Evolutionary conservation across 2,888 invertebrate species (phyloP), one percentile per base, ranked within the genome.

Genomic region (Heliconius ethilla): DNA sequence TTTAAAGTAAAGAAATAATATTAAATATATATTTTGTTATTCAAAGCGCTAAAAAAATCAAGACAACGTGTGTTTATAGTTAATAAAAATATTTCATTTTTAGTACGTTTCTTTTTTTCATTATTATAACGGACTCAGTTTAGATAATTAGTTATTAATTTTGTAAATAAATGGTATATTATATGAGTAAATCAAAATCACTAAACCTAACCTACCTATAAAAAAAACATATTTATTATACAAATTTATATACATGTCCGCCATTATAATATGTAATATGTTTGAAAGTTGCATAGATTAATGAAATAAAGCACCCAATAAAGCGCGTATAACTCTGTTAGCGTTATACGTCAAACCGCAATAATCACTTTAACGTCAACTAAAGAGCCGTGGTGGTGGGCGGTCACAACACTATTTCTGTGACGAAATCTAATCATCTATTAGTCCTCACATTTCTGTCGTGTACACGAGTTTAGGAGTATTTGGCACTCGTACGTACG

Each of bases 281-380:
- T 70, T 51, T 51, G 27, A 70, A 70, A 67, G 67, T 45, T 70
- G 18, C 27, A 70, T 55, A n/a, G 67, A 70, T 70, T 55, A 33
- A 55, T 72, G 22, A 59, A 55, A 72, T 72, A 63, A 40, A 63
- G 25, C 40, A 73, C 27, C 13, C 59, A 73, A 73, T 62, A 62
- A 73, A 73, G 62, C 59, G 62, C 62, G 37, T 63, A 62, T 63
- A 73, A 73, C 63, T 29, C 55, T 72, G 70, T 55, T 72, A 73
- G 59, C 59, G 37, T 59, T 59, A 72, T 73, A 62, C 62, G 37
- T 73, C 73, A 62, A 73, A 73, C 73, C 73, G 62, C 73, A 73
- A 73, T 73, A 73, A 73, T 73, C 73, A 73, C 63, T 73, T 73
- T 73, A 73, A 63, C 73, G 73, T 73, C 73, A 73, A 73, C 73